Conservation (phyloP, 2,113 vertebrate species). For the Suncus etruscus region DNA sequence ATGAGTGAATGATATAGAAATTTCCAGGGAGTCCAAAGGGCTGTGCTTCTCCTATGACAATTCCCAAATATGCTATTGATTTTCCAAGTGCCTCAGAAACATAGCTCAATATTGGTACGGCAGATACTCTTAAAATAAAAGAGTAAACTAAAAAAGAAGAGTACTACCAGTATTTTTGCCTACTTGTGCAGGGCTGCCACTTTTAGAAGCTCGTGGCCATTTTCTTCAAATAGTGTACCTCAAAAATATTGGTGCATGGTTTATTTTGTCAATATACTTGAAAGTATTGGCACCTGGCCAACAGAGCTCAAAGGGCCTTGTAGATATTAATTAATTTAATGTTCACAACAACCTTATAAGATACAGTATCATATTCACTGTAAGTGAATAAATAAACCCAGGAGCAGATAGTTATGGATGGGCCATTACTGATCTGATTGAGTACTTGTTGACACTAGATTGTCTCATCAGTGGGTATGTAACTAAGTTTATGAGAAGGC, state of each 20-base stretch:
- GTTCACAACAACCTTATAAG: not conserved
- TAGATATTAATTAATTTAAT: not conserved
- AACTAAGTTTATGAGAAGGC: not conserved
- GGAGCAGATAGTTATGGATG: not conserved
- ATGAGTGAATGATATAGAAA: too few species aligned
- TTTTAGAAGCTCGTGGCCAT: not conserved
- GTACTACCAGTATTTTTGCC: not conserved
- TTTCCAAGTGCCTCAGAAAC: not conserved
- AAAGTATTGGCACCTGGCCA: not conserved
- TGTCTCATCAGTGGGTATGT: not conserved
- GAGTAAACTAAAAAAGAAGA: not conserved
- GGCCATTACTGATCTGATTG: not conserved
- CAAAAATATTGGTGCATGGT: constrained; percentile 20
- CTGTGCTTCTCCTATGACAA: not conserved
- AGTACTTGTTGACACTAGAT: not conserved
- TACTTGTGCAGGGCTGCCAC: not conserved
- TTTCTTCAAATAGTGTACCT: not conserved
- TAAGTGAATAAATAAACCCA: not conserved
- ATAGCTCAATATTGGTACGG: not conserved
- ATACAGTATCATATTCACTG: not conserved
- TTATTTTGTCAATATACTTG: constrained; percentile 6
- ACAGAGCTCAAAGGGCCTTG: not conserved
- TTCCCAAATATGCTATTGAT: not conserved
- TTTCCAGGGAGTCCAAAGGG: too few species aligned
- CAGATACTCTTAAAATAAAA: constrained; percentile 41